Evolutionary conservation across 2,113 vertebrate genomes (phyloP).

Genomic region (Callipepla squamata): DNA sequence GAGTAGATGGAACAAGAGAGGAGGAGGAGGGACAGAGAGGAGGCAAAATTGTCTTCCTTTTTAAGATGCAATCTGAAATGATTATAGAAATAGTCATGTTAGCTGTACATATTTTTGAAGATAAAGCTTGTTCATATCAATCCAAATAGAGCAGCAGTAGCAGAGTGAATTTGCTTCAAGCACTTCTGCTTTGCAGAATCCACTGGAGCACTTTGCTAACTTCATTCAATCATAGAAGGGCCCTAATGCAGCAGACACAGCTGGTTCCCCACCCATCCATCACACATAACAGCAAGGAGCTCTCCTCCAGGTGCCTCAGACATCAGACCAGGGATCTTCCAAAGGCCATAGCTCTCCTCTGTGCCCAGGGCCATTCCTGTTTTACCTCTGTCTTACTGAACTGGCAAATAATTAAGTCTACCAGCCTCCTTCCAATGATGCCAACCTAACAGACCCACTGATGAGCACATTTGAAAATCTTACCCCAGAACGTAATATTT

Average conservation of each 20-base stretch:
- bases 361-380: not conserved
- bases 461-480: not conserved
- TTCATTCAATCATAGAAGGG: not conserved
- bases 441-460: not conserved
- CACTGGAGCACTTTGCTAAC: not conserved
- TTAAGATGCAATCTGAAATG: slow-evolving; percentile 19
- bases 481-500: not conserved
- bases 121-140: slow-evolving; percentile 47
- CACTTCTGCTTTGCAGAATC: slow-evolving; percentile 1
- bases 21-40: not conserved
- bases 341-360: not conserved
- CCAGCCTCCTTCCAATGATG: not conserved
- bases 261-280: not conserved
- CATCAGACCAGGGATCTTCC: not conserved
- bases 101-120: slow-evolving; percentile 49
- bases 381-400: not conserved
- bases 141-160: slow-evolving; percentile 46
- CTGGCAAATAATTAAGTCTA: not conserved
- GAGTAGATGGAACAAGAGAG: not conserved
- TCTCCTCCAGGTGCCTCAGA: not conserved
- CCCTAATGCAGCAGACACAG: not conserved
- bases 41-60: slow-evolving; percentile 5
- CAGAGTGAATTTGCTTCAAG: slow-evolving; percentile 17
- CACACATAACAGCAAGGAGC: not conserved
- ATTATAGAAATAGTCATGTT: slow-evolving; percentile 48